Base-by-base conservation (phyloP, 1,140 invertebrate species). In the Phymastichus coffea region DNA sequence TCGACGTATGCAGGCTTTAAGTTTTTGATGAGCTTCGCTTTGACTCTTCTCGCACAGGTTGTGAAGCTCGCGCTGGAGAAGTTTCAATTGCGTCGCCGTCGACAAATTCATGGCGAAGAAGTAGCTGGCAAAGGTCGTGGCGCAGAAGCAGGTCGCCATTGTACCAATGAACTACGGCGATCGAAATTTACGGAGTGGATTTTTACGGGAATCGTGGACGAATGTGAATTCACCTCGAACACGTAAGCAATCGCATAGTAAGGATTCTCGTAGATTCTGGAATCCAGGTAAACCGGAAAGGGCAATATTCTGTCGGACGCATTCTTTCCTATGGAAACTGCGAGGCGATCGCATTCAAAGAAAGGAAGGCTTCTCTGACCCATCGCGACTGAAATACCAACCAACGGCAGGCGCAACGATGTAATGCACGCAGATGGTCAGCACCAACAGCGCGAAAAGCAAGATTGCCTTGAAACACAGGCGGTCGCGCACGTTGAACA, bases 151-250 rank as follows among this genome's bases (percentile, higher is more conserved):
- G 8, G 61, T 49, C 33, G 46, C 56, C 0, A 64, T 51, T 47
- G 58, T 65, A 7, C 57, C 53, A 37, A 66, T 33, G 44, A n/a
- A n/a, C n/a, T n/a, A n/a, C n/a, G n/a, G n/a, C n/a, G n/a, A 57
- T 41, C 66, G 69, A n/a, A n/a, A n/a, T n/a, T n/a, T n/a, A n/a
- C n/a, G n/a, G n/a, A n/a, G n/a, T n/a, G n/a, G n/a, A n/a, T n/a
- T n/a, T n/a, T n/a, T n/a, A n/a, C n/a, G n/a, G n/a, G n/a, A n/a
- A n/a, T n/a, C n/a, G n/a, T n/a, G n/a, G n/a, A n/a, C n/a, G n/a
- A n/a, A n/a, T n/a, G n/a, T n/a, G n/a, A n/a, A n/a, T n/a, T n/a
- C 65, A 72, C 71, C 63, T 70, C 58, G 12, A 68, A 26, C 14
- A 49, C 8, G 37, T 63, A 69, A 38, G 55, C 37, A 15, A 61